Percentiles rank a stretch among this genome's conserved stretches.
These are phyloP conservation scores for Tursiops truncatus DNA, from an alignment of 2,113 vertebrate species.

Conservation along the genomic window DNA sequence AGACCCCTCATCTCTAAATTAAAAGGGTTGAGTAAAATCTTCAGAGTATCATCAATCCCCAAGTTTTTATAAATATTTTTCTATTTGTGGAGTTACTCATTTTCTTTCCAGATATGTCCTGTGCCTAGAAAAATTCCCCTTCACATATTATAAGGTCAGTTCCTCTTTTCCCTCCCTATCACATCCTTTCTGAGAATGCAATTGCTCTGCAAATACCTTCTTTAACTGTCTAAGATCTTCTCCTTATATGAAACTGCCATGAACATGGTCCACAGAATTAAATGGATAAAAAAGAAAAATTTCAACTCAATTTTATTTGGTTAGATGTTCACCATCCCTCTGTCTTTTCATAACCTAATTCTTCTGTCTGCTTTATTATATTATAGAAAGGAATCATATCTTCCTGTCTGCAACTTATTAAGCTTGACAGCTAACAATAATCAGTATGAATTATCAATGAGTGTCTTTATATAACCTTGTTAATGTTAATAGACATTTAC, in stretches of 20 bases:
- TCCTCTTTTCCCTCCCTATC: neutral
- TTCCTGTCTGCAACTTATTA: slow-evolving; percentile 67
- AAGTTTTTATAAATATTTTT: neutral
- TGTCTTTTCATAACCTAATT: slow-evolving; percentile 77
- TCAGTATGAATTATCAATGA: slow-evolving; percentile 51
- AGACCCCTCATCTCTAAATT: neutral
- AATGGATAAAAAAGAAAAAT: slow-evolving; percentile 61
- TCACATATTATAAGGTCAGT: neutral
- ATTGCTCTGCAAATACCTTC: slow-evolving; percentile 31
- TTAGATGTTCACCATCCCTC: slow-evolving; percentile 50
- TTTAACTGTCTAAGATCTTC: neutral
- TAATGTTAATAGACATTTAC: slow-evolving; percentile 66
- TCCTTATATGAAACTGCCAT: neutral
- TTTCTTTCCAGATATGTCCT: neutral
- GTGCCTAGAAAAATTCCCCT: neutral
- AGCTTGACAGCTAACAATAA: slow-evolving; percentile 57
- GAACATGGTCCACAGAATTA: slow-evolving; percentile 52
- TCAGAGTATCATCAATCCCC: neutral
- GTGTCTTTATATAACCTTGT: slow-evolving; percentile 38
- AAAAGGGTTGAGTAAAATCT: neutral
- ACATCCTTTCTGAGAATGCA: slow-evolving; percentile 14
- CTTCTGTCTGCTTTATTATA: slow-evolving; percentile 70
- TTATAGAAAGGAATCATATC: slow-evolving; percentile 65
- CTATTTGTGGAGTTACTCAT: neutral
- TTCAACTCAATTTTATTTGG: slow-evolving; percentile 64